Evolutionary conservation across 1,140 invertebrate species (phyloP).

Genomic region (Habropoda laboriosa): DNA sequence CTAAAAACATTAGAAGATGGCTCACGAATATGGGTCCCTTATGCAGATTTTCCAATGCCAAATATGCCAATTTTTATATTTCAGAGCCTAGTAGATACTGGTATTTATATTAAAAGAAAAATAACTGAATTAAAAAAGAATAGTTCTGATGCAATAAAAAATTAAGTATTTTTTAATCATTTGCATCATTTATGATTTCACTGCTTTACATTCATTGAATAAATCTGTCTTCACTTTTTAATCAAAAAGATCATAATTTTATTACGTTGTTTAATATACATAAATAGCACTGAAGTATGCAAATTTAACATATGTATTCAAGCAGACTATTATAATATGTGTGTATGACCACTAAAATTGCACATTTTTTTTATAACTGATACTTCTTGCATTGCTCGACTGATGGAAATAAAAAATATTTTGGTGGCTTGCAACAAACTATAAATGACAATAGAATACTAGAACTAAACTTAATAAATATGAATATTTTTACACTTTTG

Average conservation of each 20-base stretch:
- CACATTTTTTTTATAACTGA: background rate
- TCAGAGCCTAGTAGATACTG: conserved; percentile 52
- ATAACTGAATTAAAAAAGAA: conserved; percentile 20
- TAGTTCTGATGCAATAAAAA: background rate
- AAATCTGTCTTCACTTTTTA: background rate
- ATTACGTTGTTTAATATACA: conserved; percentile 15
- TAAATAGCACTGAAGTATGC: conserved; percentile 10
- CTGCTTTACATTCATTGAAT: background rate
- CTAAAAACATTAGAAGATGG: conserved; percentile 51
- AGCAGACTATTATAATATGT: background rate
- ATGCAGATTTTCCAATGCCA: conserved; percentile 61
- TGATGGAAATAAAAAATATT: background rate
- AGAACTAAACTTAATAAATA: conserved; percentile 8
- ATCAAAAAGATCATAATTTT: conserved; percentile 18
- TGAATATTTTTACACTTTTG: conserved; percentile 7
- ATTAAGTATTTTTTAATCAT: background rate
- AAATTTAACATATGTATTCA: conserved; percentile 13
- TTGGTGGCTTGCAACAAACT: background rate
- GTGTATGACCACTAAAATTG: conserved; percentile 8
- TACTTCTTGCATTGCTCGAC: background rate
- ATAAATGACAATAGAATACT: background rate
- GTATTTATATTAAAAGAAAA: conserved; percentile 15
- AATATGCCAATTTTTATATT: conserved; percentile 35
- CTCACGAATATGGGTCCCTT: conserved; percentile 57
- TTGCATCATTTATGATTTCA: background rate